Evolutionary conservation across 2,113 vertebrate genomes (phyloP).

Genomic region (Urocolius indicus): DNA sequence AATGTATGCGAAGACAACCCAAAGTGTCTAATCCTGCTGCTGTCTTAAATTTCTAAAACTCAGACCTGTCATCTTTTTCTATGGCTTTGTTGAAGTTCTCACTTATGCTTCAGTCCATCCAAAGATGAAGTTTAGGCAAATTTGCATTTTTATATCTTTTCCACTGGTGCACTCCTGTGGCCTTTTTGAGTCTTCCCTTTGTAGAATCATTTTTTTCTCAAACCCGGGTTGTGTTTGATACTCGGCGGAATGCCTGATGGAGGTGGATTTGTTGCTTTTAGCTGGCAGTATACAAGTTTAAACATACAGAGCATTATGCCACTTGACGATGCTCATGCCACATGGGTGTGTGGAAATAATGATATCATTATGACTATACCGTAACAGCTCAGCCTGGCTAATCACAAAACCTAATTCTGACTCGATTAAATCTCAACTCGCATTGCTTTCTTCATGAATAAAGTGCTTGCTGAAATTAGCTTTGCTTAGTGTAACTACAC

Average conservation of each 20-base stretch:
- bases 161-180: slow-evolving; percentile 69
- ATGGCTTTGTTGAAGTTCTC: slow-evolving; percentile 83
- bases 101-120: slow-evolving; percentile 79
- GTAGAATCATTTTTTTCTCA: slow-evolving; percentile 27
- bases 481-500: slow-evolving; percentile 32
- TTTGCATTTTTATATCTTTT: slow-evolving; percentile 84
- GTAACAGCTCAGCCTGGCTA: slow-evolving; percentile 72
- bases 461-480: slow-evolving; percentile 66
- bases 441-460: slow-evolving; percentile 64
- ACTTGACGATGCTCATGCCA: not conserved
- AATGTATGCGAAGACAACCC: slow-evolving; percentile 97
- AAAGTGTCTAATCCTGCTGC: slow-evolving; percentile 97
- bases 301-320: not conserved
- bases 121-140: slow-evolving; percentile 81
- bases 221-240: slow-evolving; percentile 48
- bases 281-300: not conserved
- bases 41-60: slow-evolving; percentile 97
- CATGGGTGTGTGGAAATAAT: slow-evolving; percentile 52
- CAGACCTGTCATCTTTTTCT: slow-evolving; percentile 95
- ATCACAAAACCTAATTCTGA: slow-evolving; percentile 76
- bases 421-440: slow-evolving; percentile 63
- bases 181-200: slow-evolving; percentile 72
- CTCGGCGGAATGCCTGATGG: slow-evolving; percentile 22
- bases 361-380: slow-evolving; percentile 68
- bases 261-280: slow-evolving; percentile 44